These are phyloP conservation scores for Forbesichthys agassizii DNA, from an alignment of 2,113 vertebrate species.

Conservation along the genomic window DNA sequence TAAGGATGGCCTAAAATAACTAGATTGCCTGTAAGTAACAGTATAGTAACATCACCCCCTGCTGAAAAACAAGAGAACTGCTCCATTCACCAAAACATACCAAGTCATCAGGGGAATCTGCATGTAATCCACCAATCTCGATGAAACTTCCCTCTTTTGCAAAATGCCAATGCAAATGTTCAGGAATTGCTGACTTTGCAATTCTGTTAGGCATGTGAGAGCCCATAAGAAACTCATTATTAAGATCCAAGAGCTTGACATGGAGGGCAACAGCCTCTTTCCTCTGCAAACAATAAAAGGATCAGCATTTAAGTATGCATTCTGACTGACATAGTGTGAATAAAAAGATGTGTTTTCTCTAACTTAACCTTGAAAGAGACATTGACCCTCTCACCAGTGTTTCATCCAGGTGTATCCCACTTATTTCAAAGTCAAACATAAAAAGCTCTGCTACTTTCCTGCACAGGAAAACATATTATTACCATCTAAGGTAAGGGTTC, in stretches of 20 bases:
- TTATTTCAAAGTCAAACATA: conserved; percentile 99
- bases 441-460: conserved; percentile 96
- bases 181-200: conserved; percentile 82
- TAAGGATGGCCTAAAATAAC: neutral
- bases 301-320: neutral
- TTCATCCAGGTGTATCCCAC: conserved; percentile 95
- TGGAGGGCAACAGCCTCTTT: conserved; percentile 88
- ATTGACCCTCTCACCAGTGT: conserved; percentile 81
- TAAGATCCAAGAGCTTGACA: conserved; percentile 88
- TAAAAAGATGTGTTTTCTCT: neutral
- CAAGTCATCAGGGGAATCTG: conserved; percentile 88
- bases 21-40: neutral
- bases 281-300: conserved; percentile 74
- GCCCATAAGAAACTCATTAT: conserved; percentile 85
- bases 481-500: conserved; percentile 14
- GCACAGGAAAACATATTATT: conserved; percentile 35
- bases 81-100: conserved; percentile 66
- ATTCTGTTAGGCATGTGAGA: conserved; percentile 88
- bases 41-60: conserved; percentile 43
- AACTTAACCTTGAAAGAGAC: neutral
- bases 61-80: conserved; percentile 33
- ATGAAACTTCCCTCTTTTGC: conserved; percentile 80
- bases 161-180: conserved; percentile 83
- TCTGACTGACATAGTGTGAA: too few relatives aligned
- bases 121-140: conserved; percentile 83